Evolutionary conservation across 2,797 vertebrate genomes (phyloP).

Genomic region (Pipistrellus pipistrellus): DNA sequence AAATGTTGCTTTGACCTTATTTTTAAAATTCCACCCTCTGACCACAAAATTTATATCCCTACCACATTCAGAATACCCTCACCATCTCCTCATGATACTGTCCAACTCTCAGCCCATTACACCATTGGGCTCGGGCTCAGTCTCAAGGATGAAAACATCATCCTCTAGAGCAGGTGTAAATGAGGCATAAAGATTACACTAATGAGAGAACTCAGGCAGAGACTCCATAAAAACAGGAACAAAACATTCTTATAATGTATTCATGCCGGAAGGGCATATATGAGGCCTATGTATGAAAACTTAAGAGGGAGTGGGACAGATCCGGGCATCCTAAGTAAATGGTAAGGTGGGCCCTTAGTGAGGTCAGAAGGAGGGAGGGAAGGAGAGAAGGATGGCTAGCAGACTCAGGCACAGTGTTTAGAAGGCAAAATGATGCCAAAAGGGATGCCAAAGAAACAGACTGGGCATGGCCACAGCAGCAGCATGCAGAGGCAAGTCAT

Average conservation of each 20-base stretch:
- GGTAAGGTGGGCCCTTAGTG: background rate
- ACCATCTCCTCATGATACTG: background rate
- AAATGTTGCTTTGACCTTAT: background rate
- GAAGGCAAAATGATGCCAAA: too few relatives aligned
- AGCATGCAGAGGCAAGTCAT: background rate
- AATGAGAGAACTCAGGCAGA: background rate
- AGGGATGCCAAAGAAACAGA: background rate
- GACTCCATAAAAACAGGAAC: background rate
- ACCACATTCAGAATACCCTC: background rate
- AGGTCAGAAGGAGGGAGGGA: background rate
- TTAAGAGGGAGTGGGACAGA: background rate
- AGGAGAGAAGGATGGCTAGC: too few relatives aligned
- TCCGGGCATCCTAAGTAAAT: background rate
- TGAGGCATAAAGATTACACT: background rate
- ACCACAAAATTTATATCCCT: background rate
- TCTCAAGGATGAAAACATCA: background rate
- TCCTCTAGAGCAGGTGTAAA: background rate
- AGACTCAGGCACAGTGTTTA: background rate
- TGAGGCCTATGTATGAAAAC: background rate
- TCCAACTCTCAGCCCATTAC: background rate
- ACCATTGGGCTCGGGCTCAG: too few relatives aligned
- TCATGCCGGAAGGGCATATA: background rate
- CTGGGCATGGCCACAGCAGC: background rate
- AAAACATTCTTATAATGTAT: background rate
- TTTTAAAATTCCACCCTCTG: background rate